Base-by-base conservation (phyloP, 2,113 vertebrate species). In the Drymodes brunneopygia region DNA sequence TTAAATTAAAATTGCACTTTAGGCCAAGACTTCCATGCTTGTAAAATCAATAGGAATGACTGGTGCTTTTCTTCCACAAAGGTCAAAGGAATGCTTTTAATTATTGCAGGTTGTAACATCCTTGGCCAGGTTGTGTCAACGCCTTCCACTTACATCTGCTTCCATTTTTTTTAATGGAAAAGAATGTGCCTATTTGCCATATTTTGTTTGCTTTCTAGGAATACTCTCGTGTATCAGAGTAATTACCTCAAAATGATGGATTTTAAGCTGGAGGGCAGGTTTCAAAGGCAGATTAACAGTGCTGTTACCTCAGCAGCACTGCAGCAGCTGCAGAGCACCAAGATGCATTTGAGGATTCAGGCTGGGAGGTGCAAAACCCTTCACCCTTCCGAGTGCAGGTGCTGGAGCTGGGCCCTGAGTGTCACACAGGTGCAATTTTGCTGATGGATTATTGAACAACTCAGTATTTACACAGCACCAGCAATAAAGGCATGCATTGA, bases 401-500 rank as follows among this genome's bases (percentile, higher is more conserved):
- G 24, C 36, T 79, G 78, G 35, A 15, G 10, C n/a, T 66, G 42
- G 16, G 69, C 91, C 53, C 36, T 66, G 58, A 35, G 61, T 35
- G 54, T 35, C 38, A 58, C 2, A 24, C 11, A 71, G 69, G 25
- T 77, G 20, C 24, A 78, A 3, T 74, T 92, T 82, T 11, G 44
- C 40, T 11, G 15, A 45, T 33, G 1, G 16, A 28, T 33, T 40
- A 42, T 35, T 22, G 29, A 0, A 4, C 57, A 83, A 29, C 44
- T 89, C 31, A 16, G 0, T n/a, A 17, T 58, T 66, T 80, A 36
- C 47, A 42, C 8, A 74, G 58, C 53, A 48, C 7, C 42, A 62
- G 62, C 66, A 80, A 14, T 6, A n/a, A 56, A 65, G 54, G 4
- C 0, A 1, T 51, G 24, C 0, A 0, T 35, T 8, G 18, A 65